These are phyloP conservation scores for Yoshiicerus persimilis DNA, from an alignment of 1,140 invertebrate species.

Conservation along the genomic window DNA sequence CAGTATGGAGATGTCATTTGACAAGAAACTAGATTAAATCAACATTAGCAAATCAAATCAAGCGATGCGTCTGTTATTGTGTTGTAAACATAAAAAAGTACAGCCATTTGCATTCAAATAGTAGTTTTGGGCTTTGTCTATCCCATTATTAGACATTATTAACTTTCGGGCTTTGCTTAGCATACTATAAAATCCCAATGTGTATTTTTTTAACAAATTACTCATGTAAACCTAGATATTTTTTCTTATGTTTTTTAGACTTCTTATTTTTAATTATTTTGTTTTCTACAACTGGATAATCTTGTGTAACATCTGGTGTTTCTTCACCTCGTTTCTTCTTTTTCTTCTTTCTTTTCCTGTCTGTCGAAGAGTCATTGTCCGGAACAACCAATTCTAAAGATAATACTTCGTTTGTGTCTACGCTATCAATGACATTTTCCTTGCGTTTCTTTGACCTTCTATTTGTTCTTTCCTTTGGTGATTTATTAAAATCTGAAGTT, in stretches of 20 bases:
- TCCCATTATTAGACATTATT: too few species aligned
- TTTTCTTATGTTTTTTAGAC: not conserved
- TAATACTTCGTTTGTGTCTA: not conserved
- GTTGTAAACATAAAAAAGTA: too few species aligned
- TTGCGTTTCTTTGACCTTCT: not conserved
- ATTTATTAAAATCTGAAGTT: not conserved
- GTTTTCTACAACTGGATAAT: not conserved
- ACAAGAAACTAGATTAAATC: too few species aligned
- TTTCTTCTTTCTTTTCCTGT: not conserved
- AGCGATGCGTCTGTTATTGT: too few species aligned
- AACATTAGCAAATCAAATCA: too few species aligned
- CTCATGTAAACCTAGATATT: not conserved
- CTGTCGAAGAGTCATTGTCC: not conserved
- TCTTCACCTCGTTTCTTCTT: not conserved
- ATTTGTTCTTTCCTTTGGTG: not conserved
- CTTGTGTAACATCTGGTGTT: not conserved
- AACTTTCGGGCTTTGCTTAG: not conserved
- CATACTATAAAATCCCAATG: not conserved
- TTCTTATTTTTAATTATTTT: not conserved
- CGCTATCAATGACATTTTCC: not conserved
- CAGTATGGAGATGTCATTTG: too few species aligned
- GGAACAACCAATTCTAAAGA: not conserved
- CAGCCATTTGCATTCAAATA: too few species aligned
- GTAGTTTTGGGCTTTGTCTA: too few species aligned
- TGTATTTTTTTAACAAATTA: not conserved